Evolutionary conservation across 2,888 invertebrate species (phyloP), one percentile per base, ranked within the genome.

Genomic region (Leucania comma): DNA sequence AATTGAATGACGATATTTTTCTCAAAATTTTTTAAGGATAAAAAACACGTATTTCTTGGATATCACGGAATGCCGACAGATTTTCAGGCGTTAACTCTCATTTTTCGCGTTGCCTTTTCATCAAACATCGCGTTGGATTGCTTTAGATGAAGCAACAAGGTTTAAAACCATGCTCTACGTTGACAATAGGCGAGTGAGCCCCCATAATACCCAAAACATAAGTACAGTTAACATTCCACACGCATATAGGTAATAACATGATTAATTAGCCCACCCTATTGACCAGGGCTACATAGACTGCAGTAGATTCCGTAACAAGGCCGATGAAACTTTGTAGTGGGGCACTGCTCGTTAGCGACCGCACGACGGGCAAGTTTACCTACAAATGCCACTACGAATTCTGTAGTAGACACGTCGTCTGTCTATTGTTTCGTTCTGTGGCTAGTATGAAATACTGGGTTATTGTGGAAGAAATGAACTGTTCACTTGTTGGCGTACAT

Each of bases 321-420:
- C 50, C 60, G 50, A 75, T 70, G 78, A 67, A 84, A 83, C 80
- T 84, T 83, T 61, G 64, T 68, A 80, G 69, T 42, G 64, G 67
- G 59, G 51, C 54, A 71, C 53, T 71, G 72, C 83, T 82, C 78
- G 82, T 84, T 83, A 84, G 72, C 68, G 64, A 75, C 69, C 72
- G 63, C 74, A 62, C 72, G 35, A 63, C 65, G 56, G 58, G 14
- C 50, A 80, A 77, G 74, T 83, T 77, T 77, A 63, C 68, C 59
- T 63, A 72, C 81, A 74, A 74, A 80, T 77, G 42, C 58, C 64
- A 35, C 10, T 62, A 48, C 9, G 61, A 62, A 79, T 65, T 68
- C 79, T 58, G 68, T 65, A 26, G 61, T 12, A 48, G 66, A 56
- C 32, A 59, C 54, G 75, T 68, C 75, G 56, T 26, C 20, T 5